Evolutionary conservation across 2,113 vertebrate species (phyloP), one percentile per base, ranked within the genome.

Genomic region (Trogon surrucura): DNA sequence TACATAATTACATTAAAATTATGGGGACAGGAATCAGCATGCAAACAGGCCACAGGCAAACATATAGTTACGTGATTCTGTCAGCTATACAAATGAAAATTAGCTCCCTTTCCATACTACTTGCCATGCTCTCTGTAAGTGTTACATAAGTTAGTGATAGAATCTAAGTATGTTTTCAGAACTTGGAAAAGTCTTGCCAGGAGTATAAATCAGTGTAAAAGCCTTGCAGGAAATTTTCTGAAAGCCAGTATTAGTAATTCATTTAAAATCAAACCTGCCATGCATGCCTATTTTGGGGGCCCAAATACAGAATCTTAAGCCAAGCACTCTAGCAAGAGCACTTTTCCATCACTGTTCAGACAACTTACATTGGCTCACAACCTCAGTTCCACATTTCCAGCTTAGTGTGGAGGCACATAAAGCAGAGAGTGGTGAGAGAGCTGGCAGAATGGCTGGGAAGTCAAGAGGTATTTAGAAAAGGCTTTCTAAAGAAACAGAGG

Each of bases 1-100:
- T 77, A 91, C 65, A 80, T 96, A 95, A 96, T 95, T 95, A 67
- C 53, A 89, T 85, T 89, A 93, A 86, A 91, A 91, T 96, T 95
- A 89, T 1, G 3, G 81, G 77, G 77, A 89, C 89, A 93, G 80
- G 94, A 94, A 91, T 79, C 82, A 84, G 80, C 95, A 95, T 81
- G 93, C 94, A 92, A 95, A 81, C 79, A 91, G 54, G 65, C 90
- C 89, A 88, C 25, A n/a, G 83, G 91, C 91, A 96, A 95, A 85
- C 82, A 89, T 88, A 89, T 81, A 95, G 83, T 96, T 95, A 92
- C 5, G 27, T 78, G 90, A 94, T 93, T 95, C 70, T 90, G 80
- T 70, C 94, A 92, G 53, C 88, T 90, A 85, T 72, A 95, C 57
- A 91, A 93, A 92, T 27, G 81, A 94, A 95, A 96, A 94, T 90